Percentiles rank a stretch among this genome's conserved stretches.
These are phyloP conservation scores for Dastarcus helophoroides DNA, from an alignment of 2,888 invertebrate genomes.

Conservation along the genomic window DNA sequence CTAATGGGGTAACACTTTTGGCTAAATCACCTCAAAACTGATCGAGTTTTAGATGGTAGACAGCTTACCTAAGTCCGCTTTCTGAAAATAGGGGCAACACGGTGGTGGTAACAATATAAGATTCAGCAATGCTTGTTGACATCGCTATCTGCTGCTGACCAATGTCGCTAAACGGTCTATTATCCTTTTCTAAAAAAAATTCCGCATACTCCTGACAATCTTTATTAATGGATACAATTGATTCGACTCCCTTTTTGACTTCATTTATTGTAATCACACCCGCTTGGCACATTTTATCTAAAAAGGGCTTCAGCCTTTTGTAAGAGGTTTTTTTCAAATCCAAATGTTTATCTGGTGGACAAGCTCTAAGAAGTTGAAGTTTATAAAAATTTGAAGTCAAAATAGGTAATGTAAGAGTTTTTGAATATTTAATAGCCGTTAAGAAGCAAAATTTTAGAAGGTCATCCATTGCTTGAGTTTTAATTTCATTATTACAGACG, in stretches of 20 bases:
- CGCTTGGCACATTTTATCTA: conserved; percentile 63
- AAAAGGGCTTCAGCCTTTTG: conserved; percentile 79
- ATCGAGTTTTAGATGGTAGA: conserved; percentile 3
- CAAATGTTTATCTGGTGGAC: conserved; percentile 55
- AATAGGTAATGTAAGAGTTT: conserved; percentile 60
- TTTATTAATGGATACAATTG: conserved; percentile 53
- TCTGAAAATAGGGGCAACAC: conserved; percentile 51
- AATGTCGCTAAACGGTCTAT: conserved; percentile 22
- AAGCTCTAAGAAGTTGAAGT: conserved; percentile 49
- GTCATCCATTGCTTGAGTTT: conserved; percentile 54
- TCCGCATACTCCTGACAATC: conserved; percentile 44
- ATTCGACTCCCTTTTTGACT: conserved; percentile 70
- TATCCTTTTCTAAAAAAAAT: conserved; percentile 36
- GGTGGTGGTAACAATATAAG: conserved; percentile 55
- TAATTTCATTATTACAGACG: conserved; percentile 16
- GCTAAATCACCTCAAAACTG: too few species aligned
- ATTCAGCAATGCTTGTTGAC: conserved; percentile 45
- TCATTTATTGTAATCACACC: conserved; percentile 46
- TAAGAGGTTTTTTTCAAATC: conserved; percentile 83
- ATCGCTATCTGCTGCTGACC: conserved; percentile 35
- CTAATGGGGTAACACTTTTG: too few species aligned
- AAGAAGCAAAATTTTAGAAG: conserved; percentile 66
- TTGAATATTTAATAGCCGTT: conserved; percentile 64
- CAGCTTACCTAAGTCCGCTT: conserved; percentile 31
- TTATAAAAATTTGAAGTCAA: conserved; percentile 74